Evolutionary conservation across 23 tunicate species (phyloP), one percentile per base, ranked within the genome.

Genomic region (Oikopleura albicans): DNA sequence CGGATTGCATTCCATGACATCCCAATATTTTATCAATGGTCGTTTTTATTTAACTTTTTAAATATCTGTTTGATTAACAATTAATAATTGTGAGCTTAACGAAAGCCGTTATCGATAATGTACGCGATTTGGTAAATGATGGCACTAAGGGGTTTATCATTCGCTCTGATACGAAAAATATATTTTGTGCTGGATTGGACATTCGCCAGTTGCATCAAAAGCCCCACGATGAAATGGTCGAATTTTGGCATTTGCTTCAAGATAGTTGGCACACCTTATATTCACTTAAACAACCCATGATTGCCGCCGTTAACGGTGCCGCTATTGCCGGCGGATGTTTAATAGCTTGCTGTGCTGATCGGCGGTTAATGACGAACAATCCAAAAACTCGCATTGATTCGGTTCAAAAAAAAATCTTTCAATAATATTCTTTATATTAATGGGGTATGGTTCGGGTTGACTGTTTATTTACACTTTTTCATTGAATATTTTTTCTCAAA

Each of bases 281-380:
- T 29, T 22, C 27, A 34, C 35, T 71, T 16, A 29, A 71, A 22
- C 79, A 71, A 71, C 79, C 79, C 2, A 71, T 71, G 79, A 29
- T 71, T 16, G 79, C 79, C 36, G 79, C 79, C 31, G 79, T 71
- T 2, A 71, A 71, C 37, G 79, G 79, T 4, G 79, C 79, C 31
- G 79, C 79, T 12, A 71, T 71, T 71, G 79, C 79, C 2, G 79
- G 79, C 4, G 79, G 79, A 12, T 71, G 79, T 29, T 31, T 71
- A 2, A 71, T 71, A 2, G 79, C 79, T 2, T 71, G 79, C 35
- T 12, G 34, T 12, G 79, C 79, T 16, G 79, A 71, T 29, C 28
- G 37, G 79, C 28, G 79, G 35, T 29, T 71, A 2, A 71, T 71
- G 79, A 16, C 35, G 28, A 16, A 29, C 2, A 71, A 71, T 27